Evolutionary conservation across 2,797 vertebrate genomes (phyloP).

Genomic region (Urophycis tenuis): DNA sequence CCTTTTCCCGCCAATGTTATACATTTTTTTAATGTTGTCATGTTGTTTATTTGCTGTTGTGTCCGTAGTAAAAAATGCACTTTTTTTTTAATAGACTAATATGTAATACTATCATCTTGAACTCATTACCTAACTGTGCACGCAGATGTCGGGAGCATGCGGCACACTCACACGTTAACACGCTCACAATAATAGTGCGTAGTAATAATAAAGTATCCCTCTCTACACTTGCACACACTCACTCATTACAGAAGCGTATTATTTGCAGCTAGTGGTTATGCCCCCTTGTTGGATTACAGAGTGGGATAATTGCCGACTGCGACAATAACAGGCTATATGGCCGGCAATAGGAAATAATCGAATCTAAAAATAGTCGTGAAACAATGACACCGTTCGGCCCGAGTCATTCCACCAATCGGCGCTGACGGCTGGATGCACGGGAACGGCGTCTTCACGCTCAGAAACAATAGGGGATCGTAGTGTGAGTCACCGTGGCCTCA

Average conservation of each 20-base stretch:
- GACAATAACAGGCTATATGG: conserved; percentile 35
- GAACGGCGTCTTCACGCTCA: conserved; percentile 16
- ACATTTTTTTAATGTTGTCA: neutral
- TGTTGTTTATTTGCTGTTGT: neutral
- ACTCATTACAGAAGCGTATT: neutral
- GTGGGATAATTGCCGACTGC: conserved; percentile 37
- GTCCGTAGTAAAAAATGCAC: neutral
- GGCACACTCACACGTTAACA: neutral
- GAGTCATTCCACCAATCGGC: conserved; percentile 10
- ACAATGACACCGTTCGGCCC: conserved; percentile 19
- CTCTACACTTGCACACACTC: neutral
- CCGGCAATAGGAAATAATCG: conserved; percentile 1
- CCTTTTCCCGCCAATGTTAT: neutral
- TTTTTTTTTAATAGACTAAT: too few species aligned
- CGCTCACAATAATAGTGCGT: neutral
- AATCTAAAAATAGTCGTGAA: conserved; percentile 44
- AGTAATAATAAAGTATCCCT: neutral
- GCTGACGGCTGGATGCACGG: conserved; percentile 29
- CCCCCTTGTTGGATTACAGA: conserved; percentile 38
- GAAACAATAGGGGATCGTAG: conserved; percentile 13
- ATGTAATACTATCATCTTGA: neutral
- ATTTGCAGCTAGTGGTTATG: conserved; percentile 6
- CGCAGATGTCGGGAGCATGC: neutral
- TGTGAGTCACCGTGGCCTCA: conserved; percentile 9
- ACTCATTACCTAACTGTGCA: neutral